phyloP scores from a whole-genome alignment of 2,113 vertebrate genomes.

The Corythornis cristatus region DNA sequence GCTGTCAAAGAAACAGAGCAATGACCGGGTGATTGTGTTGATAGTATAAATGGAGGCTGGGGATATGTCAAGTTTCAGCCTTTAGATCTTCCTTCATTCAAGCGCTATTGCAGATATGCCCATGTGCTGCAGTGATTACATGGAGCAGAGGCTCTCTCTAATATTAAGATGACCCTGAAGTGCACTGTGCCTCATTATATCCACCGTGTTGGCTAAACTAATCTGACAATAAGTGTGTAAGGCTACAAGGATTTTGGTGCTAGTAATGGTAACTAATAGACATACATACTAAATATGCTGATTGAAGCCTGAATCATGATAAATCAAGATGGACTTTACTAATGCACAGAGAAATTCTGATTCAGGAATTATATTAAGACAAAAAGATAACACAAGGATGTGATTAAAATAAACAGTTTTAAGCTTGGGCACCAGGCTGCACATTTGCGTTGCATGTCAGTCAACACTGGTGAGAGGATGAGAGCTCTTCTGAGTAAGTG shows the following conservation, averaged over 20 bases:
- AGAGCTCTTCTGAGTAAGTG: neutral
- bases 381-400: neutral
- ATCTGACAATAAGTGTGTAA: neutral
- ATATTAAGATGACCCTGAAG: neutral
- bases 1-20: conserved; percentile 37
- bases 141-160: neutral
- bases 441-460: neutral
- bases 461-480: neutral
- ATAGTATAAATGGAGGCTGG: conserved; percentile 7
- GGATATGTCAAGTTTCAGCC: neutral
- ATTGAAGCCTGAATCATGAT: neutral
- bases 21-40: conserved; percentile 33
- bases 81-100: conserved; percentile 22
- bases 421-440: neutral
- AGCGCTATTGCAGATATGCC: neutral
- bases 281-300: neutral
- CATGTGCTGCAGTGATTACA: neutral
- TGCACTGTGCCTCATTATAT: conserved; percentile 21
- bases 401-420: neutral
- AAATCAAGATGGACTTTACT: neutral
- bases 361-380: neutral
- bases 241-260: neutral
- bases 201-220: neutral
- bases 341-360: neutral
- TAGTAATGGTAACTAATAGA: neutral